These are phyloP conservation scores for Pteropus rufus DNA, from an alignment of 2,797 vertebrate species.

Conservation along the genomic window DNA sequence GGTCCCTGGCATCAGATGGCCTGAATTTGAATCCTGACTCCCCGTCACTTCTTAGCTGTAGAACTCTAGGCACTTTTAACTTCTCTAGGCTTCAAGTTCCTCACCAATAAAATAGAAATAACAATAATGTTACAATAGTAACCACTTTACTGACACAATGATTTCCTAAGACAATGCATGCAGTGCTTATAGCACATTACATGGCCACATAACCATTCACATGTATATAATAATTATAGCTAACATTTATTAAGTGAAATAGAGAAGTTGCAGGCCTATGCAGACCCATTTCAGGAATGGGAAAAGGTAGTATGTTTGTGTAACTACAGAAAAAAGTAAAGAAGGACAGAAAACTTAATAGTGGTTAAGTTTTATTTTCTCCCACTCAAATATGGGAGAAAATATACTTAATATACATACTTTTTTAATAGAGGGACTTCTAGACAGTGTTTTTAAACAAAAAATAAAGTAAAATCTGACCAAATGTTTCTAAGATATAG, in stretches of 20 bases:
- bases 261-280: neutral
- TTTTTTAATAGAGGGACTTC: constrained; percentile 18
- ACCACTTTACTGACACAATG: neutral
- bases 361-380: neutral
- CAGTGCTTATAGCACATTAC: neutral
- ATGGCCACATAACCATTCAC: neutral
- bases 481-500: neutral
- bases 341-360: neutral
- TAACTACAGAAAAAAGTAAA: neutral
- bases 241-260: neutral
- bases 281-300: neutral
- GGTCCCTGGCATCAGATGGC: neutral
- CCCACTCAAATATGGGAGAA: neutral
- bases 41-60: neutral
- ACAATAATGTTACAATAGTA: neutral
- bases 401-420: neutral
- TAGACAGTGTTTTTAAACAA: neutral
- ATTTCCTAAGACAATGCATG: neutral
- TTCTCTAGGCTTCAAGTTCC: constrained; percentile 29
- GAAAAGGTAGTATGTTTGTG: neutral
- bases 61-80: neutral
- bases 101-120: constrained; percentile 20
- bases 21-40: neutral
- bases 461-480: constrained; percentile 34
- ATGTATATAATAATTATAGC: neutral